phyloP scores from a whole-genome alignment of 2,113 vertebrate genomes.

The Corythornis cristatus region DNA sequence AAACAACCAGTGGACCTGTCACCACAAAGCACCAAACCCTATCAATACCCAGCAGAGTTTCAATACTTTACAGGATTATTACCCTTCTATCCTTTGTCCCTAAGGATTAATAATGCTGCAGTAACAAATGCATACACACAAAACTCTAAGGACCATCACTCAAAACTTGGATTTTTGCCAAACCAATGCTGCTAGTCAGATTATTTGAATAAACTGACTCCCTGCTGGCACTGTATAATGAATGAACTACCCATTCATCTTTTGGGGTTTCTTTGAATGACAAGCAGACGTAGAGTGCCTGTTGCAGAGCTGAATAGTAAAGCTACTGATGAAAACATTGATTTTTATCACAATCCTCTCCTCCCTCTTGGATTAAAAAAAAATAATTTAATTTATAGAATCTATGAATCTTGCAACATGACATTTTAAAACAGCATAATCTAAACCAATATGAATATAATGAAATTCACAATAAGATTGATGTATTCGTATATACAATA shows the following conservation, averaged over 20 bases:
- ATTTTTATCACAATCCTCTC: not conserved
- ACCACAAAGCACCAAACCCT: not conserved
- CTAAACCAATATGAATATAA: not conserved
- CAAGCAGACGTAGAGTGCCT: not conserved
- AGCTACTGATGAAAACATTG: not conserved
- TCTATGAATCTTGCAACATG: not conserved
- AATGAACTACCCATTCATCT: not conserved
- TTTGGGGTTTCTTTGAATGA: not conserved
- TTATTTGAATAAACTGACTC: not conserved
- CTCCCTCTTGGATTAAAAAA: not conserved
- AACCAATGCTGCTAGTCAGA: not conserved
- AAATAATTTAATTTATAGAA: not conserved
- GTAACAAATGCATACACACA: not conserved
- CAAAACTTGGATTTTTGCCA: not conserved
- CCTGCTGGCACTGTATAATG: not conserved
- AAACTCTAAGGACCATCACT: not conserved
- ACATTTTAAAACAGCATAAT: not conserved
- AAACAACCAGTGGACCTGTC: accelerated
- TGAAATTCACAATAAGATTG: not conserved
- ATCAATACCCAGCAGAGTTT: not conserved
- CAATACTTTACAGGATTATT: not conserved
- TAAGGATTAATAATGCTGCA: not conserved
- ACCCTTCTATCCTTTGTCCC: not conserved
- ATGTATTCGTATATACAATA: not conserved
- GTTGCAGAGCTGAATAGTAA: not conserved